A percentile compares a stretch with the other conserved stretches of the same genome.
These are phyloP conservation scores for Caradrina kadenii DNA, from an alignment of 2,888 invertebrate species.

Conservation along the genomic window DNA sequence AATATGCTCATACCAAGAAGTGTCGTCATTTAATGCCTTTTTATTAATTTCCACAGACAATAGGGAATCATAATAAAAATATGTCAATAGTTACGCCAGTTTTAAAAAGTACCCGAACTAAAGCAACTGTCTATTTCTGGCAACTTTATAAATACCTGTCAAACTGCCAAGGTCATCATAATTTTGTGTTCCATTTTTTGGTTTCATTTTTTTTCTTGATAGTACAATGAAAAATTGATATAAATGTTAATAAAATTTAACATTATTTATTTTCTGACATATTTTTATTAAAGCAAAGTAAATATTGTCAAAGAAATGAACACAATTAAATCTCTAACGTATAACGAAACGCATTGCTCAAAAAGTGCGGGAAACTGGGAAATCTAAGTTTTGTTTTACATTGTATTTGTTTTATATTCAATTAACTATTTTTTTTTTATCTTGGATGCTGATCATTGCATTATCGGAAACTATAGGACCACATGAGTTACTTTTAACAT, in stretches of 20 bases:
- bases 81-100: too few relatives aligned
- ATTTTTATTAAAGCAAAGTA: background rate
- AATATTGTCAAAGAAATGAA: background rate
- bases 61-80: too few relatives aligned
- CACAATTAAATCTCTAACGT: background rate
- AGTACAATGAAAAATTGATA: background rate
- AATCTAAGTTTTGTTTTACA: too few relatives aligned
- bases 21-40: too few relatives aligned
- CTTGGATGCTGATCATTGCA: too few relatives aligned
- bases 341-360: conserved; percentile 2
- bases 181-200: conserved; percentile 57
- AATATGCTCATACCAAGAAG: too few relatives aligned
- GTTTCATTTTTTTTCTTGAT: background rate
- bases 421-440: too few relatives aligned
- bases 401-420: too few relatives aligned
- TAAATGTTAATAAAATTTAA: background rate
- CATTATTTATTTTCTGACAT: background rate
- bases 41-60: too few relatives aligned
- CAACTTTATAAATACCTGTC: conserved; percentile 53
- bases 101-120: conserved; percentile 18
- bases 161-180: conserved; percentile 65
- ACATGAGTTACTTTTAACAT: too few relatives aligned
- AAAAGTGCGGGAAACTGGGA: conserved; percentile 3
- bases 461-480: too few relatives aligned
- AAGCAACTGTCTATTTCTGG: conserved; percentile 9